Evolutionary conservation across 2,888 invertebrate genomes (phyloP).

Genomic region (Phalangium opilio): DNA sequence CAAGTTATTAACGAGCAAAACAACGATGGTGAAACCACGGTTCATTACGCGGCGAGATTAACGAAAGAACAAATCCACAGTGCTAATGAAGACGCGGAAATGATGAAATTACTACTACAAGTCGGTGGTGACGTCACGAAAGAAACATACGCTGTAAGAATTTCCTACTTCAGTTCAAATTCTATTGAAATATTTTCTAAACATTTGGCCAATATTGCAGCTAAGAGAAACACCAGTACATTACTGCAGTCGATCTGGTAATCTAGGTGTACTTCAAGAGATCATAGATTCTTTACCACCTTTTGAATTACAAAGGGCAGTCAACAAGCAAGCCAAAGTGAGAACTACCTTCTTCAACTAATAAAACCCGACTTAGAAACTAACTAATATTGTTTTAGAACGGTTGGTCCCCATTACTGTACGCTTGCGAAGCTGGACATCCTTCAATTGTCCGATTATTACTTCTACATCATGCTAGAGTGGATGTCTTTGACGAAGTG

Average conservation of each 20-base stretch:
- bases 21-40: constrained; percentile 73
- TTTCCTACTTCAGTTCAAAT: too few species aligned
- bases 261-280: constrained; percentile 84
- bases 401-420: constrained; percentile 90
- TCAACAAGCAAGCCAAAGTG: constrained; percentile 82
- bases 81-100: constrained; percentile 58
- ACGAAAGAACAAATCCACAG: constrained; percentile 60
- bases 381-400: too few species aligned
- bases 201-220: too few species aligned
- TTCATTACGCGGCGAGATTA: constrained; percentile 87
- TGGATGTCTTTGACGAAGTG: constrained; percentile 96
- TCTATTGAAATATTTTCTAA: too few species aligned
- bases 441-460: constrained; percentile 71
- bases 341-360: neutral
- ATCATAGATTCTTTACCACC: constrained; percentile 82
- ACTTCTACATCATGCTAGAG: constrained; percentile 84
- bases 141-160: constrained; percentile 51
- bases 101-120: constrained; percentile 73
- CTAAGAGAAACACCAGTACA: constrained; percentile 80
- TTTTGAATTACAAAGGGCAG: constrained; percentile 73
- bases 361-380: too few species aligned
- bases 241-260: constrained; percentile 84
- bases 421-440: constrained; percentile 91
- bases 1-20: neutral
- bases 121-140: constrained; percentile 78